Conservation (phyloP, 2,888 invertebrate genomes). For the Spicauda simplicius region DNA sequence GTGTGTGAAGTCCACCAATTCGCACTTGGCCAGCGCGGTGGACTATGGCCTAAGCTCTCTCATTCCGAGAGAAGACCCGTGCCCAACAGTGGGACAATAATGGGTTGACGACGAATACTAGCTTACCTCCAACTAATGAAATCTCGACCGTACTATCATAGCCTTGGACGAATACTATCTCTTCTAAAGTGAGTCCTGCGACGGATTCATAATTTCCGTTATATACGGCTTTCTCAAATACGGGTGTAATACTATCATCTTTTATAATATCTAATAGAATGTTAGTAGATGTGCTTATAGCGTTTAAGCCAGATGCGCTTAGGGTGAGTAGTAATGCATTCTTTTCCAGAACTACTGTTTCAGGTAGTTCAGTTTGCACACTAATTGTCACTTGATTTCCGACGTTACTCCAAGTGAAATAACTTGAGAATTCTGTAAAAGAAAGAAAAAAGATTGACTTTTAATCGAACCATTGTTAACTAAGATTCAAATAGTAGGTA, state of each 20-base stretch:
- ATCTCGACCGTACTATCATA: conserved; percentile 57
- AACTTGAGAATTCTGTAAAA: conserved; percentile 20
- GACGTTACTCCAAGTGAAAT: neutral
- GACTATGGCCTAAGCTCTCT: no score
- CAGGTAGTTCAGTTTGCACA: conserved; percentile 11
- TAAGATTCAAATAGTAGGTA: no score
- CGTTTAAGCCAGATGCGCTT: conserved; percentile 14
- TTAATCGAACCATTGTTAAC: no score
- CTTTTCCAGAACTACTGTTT: conserved; percentile 18
- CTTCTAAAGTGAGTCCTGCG: conserved; percentile 51
- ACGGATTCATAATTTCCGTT: conserved; percentile 53
- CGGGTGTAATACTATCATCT: conserved; percentile 45
- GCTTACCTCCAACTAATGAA: conserved; percentile 59
- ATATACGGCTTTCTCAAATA: conserved; percentile 59
- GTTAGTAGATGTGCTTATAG: conserved; percentile 8
- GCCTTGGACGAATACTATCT: conserved; percentile 58
- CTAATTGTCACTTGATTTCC: conserved; percentile 11
- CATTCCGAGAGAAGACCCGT: no score
- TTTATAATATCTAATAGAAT: conserved; percentile 27
- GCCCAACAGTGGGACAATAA: no score
- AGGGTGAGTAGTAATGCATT: conserved; percentile 14
- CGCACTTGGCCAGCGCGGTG: no score
- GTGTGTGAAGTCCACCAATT: no score
- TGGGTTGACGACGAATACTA: no score
- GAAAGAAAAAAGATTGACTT: neutral